Evolutionary conservation across 2,797 vertebrate genomes (phyloP).

Genomic region (Fistularia commersonii): DNA sequence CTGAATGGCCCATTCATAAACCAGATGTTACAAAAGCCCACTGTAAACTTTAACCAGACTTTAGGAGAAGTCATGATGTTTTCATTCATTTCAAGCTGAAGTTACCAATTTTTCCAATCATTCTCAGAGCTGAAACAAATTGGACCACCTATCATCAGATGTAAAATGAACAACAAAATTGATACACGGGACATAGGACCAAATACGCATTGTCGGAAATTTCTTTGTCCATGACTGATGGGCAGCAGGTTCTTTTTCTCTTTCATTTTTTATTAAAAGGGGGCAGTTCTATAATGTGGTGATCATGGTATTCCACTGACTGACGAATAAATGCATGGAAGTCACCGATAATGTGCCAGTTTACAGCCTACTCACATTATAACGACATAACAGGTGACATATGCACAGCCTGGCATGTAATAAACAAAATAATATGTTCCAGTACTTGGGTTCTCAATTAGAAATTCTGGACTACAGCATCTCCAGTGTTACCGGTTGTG

Average conservation of each 20-base stretch:
- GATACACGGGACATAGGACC: not conserved
- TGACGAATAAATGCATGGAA: constrained; percentile 28
- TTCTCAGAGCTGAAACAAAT: constrained; percentile 4
- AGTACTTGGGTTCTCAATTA: too few relatives aligned
- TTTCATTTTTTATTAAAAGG: too few relatives aligned
- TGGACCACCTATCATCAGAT: constrained; percentile 18
- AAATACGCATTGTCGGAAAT: constrained; percentile 11
- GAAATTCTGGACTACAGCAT: too few relatives aligned
- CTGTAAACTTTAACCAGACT: constrained; percentile 16
- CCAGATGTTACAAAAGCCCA: constrained; percentile 43
- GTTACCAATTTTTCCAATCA: constrained; percentile 13
- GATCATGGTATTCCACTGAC: constrained; percentile 30
- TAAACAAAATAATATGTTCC: constrained; percentile 6
- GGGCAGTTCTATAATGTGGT: not conserved
- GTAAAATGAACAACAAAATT: not conserved
- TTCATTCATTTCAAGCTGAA: constrained; percentile 28
- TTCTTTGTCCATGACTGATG: constrained; percentile 6
- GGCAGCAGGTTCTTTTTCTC: not conserved
- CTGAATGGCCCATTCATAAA: constrained; percentile 47
- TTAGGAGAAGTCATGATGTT: constrained; percentile 15
- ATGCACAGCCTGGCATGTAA: not conserved
- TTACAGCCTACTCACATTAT: not conserved
- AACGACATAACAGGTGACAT: constrained; percentile 23
- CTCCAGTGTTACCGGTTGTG: too few relatives aligned
- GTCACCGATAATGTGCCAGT: constrained; percentile 24